A percentile compares a stretch with the other conserved stretches of the same genome.
Evolutionary conservation across 2,888 invertebrate genomes (phyloP).

Genomic region (Perithous albicinctus): DNA sequence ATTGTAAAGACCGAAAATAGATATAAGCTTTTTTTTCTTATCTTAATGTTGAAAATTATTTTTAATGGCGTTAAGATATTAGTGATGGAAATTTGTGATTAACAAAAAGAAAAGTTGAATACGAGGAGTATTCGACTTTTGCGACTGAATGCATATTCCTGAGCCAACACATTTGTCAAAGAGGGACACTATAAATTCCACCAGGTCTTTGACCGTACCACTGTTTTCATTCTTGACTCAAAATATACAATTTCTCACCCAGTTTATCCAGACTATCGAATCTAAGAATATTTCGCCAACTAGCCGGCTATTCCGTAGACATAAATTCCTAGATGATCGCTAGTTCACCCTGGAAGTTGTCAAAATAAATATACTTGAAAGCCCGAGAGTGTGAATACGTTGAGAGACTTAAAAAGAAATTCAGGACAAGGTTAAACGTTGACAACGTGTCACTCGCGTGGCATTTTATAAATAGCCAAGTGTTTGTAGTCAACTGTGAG

Average conservation of each 20-base stretch:
- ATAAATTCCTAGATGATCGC: conserved; percentile 2
- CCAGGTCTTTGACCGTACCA: conserved; percentile 37
- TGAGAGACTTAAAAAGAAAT: conserved; percentile 34
- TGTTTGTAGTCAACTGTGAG: conserved; percentile 21
- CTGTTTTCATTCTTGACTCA: conserved; percentile 18
- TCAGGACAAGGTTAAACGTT: conserved; percentile 41
- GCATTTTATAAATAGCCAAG: conserved; percentile 46
- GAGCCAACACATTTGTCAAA: background rate
- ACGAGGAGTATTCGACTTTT: too few relatives aligned
- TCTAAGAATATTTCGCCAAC: conserved; percentile 44
- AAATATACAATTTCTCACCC: background rate
- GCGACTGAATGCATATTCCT: too few relatives aligned
- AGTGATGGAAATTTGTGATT: too few relatives aligned
- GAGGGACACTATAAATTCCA: conserved; percentile 19
- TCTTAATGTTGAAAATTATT: too few relatives aligned
- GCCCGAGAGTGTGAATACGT: conserved; percentile 4
- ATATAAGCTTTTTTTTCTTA: too few relatives aligned
- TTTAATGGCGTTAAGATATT: too few relatives aligned
- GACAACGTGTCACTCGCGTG: conserved; percentile 31
- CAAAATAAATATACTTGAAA: conserved; percentile 19
- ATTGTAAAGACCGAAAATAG: background rate
- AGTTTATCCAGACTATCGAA: background rate
- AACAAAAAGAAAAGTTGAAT: too few relatives aligned
- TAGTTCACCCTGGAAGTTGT: conserved; percentile 6
- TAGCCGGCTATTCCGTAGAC: conserved; percentile 20